Evolutionary conservation across 1,140 invertebrate genomes (phyloP).

Genomic region (Wasmannia auropunctata): DNA sequence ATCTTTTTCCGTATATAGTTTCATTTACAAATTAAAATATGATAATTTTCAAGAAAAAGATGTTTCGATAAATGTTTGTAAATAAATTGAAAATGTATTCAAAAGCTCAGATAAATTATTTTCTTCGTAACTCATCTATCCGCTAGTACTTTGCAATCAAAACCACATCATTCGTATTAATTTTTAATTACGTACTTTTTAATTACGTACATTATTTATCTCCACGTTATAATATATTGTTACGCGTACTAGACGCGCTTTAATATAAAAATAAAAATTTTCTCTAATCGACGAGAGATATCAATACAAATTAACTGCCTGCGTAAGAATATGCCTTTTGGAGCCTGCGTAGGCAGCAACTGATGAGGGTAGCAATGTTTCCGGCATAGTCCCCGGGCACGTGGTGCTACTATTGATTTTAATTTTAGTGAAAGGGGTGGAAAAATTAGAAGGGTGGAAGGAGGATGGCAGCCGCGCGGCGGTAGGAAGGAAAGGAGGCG

Average conservation of each 20-base stretch:
- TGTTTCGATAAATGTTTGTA: not conserved
- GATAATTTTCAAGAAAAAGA: not conserved
- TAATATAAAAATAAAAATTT: not conserved
- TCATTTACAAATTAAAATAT: not conserved
- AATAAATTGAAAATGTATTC: not conserved
- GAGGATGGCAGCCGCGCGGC: constrained; percentile 78
- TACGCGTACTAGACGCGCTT: not conserved
- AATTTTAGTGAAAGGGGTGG: constrained; percentile 86
- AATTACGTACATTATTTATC: not conserved
- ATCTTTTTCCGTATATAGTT: not conserved
- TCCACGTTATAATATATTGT: not conserved
- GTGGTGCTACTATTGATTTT: constrained; percentile 86
- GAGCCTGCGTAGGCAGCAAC: constrained; percentile 74
- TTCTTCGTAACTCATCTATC: not conserved
- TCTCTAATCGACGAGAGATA: constrained; percentile 66
- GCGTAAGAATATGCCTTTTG: constrained; percentile 61
- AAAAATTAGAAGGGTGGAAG: constrained; percentile 86
- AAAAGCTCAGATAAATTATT: not conserved
- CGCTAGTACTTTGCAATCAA: not conserved
- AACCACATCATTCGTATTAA: constrained; percentile 11
- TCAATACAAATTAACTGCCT: constrained; percentile 31
- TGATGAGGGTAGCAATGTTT: constrained; percentile 81
- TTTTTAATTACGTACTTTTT: not conserved
- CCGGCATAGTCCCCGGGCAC: constrained; percentile 83
- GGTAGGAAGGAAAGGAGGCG: constrained; percentile 59